Percentiles rank a stretch among this genome's conserved stretches.
Conservation (phyloP, 2,113 vertebrate species). For the Brachionichthys hirsutus region DNA sequence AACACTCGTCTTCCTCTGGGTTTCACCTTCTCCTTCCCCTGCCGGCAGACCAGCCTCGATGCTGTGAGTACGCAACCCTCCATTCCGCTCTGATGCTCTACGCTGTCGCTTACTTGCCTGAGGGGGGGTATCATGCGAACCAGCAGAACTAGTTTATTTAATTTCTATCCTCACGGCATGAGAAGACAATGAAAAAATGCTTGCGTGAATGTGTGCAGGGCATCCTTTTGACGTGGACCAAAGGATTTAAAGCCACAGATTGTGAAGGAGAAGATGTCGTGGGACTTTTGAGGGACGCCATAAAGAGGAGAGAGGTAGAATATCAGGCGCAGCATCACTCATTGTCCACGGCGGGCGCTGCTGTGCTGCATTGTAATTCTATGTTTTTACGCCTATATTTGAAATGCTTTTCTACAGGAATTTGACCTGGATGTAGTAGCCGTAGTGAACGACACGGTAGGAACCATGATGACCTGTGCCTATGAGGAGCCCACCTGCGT, state of each 20-base stretch:
- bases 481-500: slow-evolving; percentile 97
- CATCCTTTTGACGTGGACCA: slow-evolving; percentile 94
- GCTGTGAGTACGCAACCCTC: slow-evolving; percentile 80
- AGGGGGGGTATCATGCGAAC: not conserved
- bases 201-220: slow-evolving; percentile 79
- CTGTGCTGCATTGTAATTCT: not conserved
- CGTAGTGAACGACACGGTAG: slow-evolving; percentile 95
- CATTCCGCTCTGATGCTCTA: not conserved
- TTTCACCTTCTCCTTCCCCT: slow-evolving; percentile 98
- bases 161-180: too few species aligned
- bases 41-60: slow-evolving; percentile 92
- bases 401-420: slow-evolving; percentile 77
- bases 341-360: not conserved
- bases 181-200: too few species aligned
- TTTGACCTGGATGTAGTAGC: slow-evolving; percentile 98
- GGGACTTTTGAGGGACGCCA: slow-evolving; percentile 87
- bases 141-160: too few species aligned
- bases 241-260: slow-evolving; percentile 96
- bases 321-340: not conserved
- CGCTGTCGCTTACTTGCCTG: not conserved
- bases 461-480: slow-evolving; percentile 99
- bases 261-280: slow-evolving; percentile 95
- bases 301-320: slow-evolving; percentile 93
- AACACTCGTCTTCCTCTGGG: slow-evolving; percentile 91
- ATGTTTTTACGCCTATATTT: not conserved